Evolutionary conservation across 2,113 vertebrate genomes (phyloP).

Genomic region (Osmerus eperlanus): DNA sequence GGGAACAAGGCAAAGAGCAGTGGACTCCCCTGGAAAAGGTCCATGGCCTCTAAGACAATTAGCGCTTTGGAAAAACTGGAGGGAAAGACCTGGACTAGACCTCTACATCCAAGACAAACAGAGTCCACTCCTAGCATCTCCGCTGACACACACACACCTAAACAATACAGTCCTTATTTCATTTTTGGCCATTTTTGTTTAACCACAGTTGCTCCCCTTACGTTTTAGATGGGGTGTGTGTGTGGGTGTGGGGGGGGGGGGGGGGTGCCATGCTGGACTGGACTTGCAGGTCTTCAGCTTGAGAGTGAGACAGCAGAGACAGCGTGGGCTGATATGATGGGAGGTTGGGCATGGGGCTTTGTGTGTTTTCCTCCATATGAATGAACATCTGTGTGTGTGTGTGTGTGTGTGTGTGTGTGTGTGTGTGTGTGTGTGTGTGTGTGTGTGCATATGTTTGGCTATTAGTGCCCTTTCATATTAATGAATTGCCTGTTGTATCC

Average conservation of each 20-base stretch:
- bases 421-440: slow-evolving; percentile 13
- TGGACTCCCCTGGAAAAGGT: neutral
- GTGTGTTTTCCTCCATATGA: too few relatives aligned
- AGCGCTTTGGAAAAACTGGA: slow-evolving; percentile 62
- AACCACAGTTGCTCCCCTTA: neutral
- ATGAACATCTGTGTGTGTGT: slow-evolving; percentile 5
- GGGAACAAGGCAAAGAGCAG: neutral
- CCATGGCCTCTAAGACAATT: slow-evolving; percentile 32
- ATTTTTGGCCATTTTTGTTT: neutral
- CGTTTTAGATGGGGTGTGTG: slow-evolving; percentile 4
- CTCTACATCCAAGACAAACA: slow-evolving; percentile 56
- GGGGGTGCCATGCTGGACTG: too few relatives aligned
- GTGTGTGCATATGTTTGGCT: slow-evolving; percentile 17
- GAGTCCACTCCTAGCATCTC: slow-evolving; percentile 15
- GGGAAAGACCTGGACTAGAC: slow-evolving; percentile 61
- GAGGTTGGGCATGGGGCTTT: too few relatives aligned
- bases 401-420: slow-evolving; percentile 10
- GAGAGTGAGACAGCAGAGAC: too few relatives aligned
- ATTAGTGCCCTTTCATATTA: neutral
- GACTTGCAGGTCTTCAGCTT: too few relatives aligned
- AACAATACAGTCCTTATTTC: neutral
- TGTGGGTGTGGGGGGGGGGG: slow-evolving; percentile 14
- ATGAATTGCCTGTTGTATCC: neutral
- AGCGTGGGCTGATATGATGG: too few relatives aligned
- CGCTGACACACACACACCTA: slow-evolving; percentile 1